Evolutionary conservation across 2,113 vertebrate species (phyloP), one percentile per base, ranked within the genome.

Genomic region (Arothron firmamentum): DNA sequence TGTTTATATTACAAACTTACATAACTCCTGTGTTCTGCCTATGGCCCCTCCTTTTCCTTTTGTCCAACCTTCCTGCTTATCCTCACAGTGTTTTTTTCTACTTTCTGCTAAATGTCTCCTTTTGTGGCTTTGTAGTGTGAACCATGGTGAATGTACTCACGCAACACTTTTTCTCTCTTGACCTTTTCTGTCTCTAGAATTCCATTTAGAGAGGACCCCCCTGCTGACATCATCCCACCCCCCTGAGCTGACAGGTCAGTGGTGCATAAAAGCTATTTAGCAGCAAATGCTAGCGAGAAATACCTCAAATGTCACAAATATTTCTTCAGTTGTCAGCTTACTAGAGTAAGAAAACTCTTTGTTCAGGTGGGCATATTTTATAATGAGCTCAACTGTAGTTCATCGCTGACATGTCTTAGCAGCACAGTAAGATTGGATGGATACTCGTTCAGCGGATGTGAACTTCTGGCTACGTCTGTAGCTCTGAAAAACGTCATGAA

Each of bases 181-280:
- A 73, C 76, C 77, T 94, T 93, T 67, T 96, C 88, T 86, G 31
- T 95, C 93, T 94, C 93, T 93, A 98, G 96, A 98, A 85, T 98
- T 98, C 94, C 96, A 96, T 91, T 96, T 98, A 96, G 96, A 98
- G 94, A 93, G 96, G 94, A 98, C 95, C 92, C 96, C 95, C 90
- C 95, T 98, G 92, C 92, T 96, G 94, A 95, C 95, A 88, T 94
- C 96, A 91, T 93, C 96, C 87, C 94, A 96, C 88, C 96, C 94
- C 90, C 91, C 93, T 78, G 96, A 98, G 92, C 93, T 98, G 85
- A 92, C 96, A 98, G 96, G 96, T 98, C 92, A 96, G 95, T 98
- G 67, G 84, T 79, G 80, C 90, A 87, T 90, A 31, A 31, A 31
- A 31, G 28, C 28, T 31, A 31, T 31, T 31, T 31, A 31, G 28